phyloP scores from a whole-genome alignment of 2,797 vertebrate genomes.

The Cuculus canorus region DNA sequence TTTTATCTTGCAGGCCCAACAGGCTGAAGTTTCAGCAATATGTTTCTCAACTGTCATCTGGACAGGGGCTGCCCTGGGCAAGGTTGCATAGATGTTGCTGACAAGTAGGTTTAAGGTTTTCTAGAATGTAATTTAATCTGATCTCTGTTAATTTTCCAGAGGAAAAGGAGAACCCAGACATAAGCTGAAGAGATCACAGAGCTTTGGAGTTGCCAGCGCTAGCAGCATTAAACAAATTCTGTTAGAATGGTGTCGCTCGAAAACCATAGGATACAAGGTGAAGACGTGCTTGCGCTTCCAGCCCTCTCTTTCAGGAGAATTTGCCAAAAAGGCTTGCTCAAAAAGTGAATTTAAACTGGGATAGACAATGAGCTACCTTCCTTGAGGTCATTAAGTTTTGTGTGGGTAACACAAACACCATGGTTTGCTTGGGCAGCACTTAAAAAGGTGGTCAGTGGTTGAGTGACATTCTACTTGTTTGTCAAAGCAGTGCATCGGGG shows the following conservation, averaged over 20 bases:
- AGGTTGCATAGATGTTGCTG: not conserved
- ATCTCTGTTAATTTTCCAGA: slow-evolving; percentile 63
- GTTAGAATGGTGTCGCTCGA: slow-evolving; percentile 95
- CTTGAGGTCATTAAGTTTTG: not conserved
- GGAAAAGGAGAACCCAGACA: slow-evolving; percentile 82
- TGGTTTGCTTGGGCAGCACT: not conserved
- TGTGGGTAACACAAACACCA: not conserved
- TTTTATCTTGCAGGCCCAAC: not conserved
- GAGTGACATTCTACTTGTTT: not conserved
- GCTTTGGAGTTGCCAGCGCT: slow-evolving; percentile 89
- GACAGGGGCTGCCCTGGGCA: not conserved
- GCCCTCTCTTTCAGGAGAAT: not conserved
- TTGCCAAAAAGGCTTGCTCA: not conserved
- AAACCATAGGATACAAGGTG: slow-evolving; percentile 94
- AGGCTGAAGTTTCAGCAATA: not conserved
- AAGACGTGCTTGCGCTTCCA: not conserved
- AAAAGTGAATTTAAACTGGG: not conserved
- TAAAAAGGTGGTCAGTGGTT: not conserved
- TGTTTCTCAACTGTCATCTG: not conserved
- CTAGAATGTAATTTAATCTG: slow-evolving; percentile 7
- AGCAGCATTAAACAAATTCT: slow-evolving; percentile 95
- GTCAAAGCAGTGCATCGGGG: not conserved
- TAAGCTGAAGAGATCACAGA: slow-evolving; percentile 92
- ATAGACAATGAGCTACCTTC: not conserved
- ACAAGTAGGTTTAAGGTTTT: not conserved